A percentile compares a stretch with the other conserved stretches of the same genome.
Conservation (phyloP, 2,113 vertebrate genomes). For the Grammomys surdaster region DNA sequence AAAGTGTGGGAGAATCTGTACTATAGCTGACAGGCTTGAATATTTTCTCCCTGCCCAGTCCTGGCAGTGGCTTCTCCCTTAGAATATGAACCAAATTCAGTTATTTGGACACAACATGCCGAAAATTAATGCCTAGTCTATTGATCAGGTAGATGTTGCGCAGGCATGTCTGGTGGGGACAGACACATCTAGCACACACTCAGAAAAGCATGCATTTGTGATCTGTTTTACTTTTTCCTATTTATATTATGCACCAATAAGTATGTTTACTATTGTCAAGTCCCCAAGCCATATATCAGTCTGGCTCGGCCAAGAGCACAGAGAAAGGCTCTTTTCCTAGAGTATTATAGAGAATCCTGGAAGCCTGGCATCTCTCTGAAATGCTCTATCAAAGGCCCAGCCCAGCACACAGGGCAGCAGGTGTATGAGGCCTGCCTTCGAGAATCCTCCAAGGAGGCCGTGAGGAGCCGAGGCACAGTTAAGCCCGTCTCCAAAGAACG, state of each 20-base stretch:
- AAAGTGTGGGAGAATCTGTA: background rate
- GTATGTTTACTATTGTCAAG: background rate
- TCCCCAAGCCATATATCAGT: background rate
- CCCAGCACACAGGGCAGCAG: background rate
- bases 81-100: background rate
- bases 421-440: accelerated
- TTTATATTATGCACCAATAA: background rate
- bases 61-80: background rate
- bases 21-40: background rate
- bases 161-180: too few relatives aligned
- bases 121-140: background rate
- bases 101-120: background rate
- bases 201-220: background rate
- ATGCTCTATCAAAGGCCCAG: background rate
- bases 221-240: background rate
- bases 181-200: accelerated
- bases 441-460: background rate
- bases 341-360: background rate
- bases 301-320: background rate
- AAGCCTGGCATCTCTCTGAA: background rate
- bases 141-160: background rate
- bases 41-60: background rate
- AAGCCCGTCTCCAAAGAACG: conserved; percentile 16
- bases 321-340: background rate
- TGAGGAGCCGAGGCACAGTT: background rate